Base-by-base conservation (phyloP, 2,797 vertebrate species). In the Mormyrus hasselquistii region DNA sequence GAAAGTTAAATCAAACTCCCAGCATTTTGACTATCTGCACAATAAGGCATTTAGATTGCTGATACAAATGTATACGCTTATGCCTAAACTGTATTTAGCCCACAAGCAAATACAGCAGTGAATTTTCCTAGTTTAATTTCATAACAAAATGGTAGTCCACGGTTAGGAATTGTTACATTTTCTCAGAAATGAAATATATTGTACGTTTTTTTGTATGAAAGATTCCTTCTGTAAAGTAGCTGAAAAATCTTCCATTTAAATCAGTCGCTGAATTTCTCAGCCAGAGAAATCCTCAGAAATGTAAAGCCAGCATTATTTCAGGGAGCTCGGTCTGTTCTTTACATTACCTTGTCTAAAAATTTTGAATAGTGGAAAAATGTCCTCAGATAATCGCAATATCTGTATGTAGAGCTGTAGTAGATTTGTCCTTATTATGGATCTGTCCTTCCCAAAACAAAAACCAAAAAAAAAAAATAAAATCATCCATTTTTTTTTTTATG, bases 311-410 rank as follows among this genome's bases (percentile, higher is more conserved):
- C 93, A 91, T 50, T 22, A 34, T 52, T 29, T 95, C 95, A 94
- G 95, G 95, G 94, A 90, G 92, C 95, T 97, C 97, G 97, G 96
- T 97, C 96, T 96, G 16, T 92, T 95, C 7, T 85, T 50, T 93
- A 91, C 90, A 84, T 90, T 88, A 90, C 92, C 95, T 93, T 94
- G 91, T 94, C 92, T 94, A 93, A 65, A 92, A 91, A 76, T 0
- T 69, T 86, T 22, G 9, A 91, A 89, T 47, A 90, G 86, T 65
- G 88, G 76, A 22, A 47, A 47, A 47, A 82, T 47, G 19, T 82
- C 92, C 89, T 91, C 91, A 93, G 89, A 92, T 91, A 90, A 90
- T 92, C 91, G 90, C 91, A 91, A 92, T 90, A 90, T 57, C 91
- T 91, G 59, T 89, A 16, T 93, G 86, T 90, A 90, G 86, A 55